phyloP scores from a whole-genome alignment of 2,113 vertebrate genomes.

The Sprattus sprattus region DNA sequence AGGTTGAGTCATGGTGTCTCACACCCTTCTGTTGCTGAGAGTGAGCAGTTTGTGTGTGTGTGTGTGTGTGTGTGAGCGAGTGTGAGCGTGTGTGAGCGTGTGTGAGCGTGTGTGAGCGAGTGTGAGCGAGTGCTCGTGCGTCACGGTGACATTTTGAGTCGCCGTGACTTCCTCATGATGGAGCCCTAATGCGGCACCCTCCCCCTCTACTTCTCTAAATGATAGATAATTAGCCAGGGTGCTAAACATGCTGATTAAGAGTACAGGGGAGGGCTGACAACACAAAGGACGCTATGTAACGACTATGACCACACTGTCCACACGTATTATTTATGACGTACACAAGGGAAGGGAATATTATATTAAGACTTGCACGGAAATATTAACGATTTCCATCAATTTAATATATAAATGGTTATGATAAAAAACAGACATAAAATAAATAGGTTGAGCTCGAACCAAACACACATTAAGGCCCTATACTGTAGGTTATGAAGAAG shows the following conservation, averaged over 20 bases:
- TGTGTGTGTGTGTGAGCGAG: no score
- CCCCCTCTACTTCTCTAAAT: not conserved
- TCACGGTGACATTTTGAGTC: not conserved
- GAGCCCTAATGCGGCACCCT: not conserved
- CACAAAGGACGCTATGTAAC: not conserved
- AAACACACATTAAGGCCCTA: no score
- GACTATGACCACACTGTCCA: not conserved
- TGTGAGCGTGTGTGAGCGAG: not conserved
- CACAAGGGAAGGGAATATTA: not conserved
- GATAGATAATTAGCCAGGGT: not conserved
- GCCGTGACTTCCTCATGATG: not conserved
- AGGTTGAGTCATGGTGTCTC: not conserved
- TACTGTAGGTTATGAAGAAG: no score
- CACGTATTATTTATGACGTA: not conserved
- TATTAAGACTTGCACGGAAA: not conserved
- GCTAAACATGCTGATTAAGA: conserved; percentile 1
- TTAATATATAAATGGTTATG: no score
- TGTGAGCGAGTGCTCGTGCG: not conserved
- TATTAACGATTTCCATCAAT: not conserved
- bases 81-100: not conserved
- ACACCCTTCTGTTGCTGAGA: not conserved
- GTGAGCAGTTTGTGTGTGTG: not conserved
- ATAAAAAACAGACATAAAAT: not conserved
- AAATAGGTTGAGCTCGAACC: no score
- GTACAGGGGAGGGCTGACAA: not conserved